Evolutionary conservation across 2,113 vertebrate genomes (phyloP).

Genomic region (Zapornia atra): DNA sequence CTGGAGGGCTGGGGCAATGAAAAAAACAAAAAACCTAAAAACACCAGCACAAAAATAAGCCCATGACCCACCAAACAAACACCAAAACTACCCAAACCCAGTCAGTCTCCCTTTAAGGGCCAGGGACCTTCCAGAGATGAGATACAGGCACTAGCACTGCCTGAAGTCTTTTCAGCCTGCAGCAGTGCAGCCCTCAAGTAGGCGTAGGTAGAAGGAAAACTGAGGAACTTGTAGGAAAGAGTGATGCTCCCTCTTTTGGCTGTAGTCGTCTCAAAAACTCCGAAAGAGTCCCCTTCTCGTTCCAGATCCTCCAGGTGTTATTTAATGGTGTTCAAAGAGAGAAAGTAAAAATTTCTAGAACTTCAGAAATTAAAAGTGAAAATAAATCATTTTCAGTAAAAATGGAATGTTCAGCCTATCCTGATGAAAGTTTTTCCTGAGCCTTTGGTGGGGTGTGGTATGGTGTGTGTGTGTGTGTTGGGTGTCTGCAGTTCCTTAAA

Average conservation of each 20-base stretch:
- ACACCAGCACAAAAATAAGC: not conserved
- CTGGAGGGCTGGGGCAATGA: not conserved
- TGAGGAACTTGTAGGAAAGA: not conserved
- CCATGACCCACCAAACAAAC: not conserved
- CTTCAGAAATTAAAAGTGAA: not conserved
- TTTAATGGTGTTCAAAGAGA: not conserved
- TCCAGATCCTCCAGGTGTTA: not conserved
- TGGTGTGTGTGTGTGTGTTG: not conserved
- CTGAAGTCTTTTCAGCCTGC: not conserved
- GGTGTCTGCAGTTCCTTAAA: not conserved
- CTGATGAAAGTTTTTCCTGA: not conserved
- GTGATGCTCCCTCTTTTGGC: not conserved
- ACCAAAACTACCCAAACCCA: not conserved
- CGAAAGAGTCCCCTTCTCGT: not conserved
- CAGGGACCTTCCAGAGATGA: not conserved
- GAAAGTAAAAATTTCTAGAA: not conserved
- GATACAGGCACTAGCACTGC: not conserved
- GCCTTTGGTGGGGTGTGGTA: not conserved
- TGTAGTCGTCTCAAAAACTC: not conserved
- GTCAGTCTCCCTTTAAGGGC: not conserved
- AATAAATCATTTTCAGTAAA: not conserved
- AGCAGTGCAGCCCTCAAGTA: not conserved
- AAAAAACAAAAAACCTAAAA: not conserved
- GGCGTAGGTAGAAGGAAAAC: not conserved
- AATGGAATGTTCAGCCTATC: not conserved